Evolutionary conservation across 1,140 invertebrate genomes (phyloP).

Genomic region (Bombus pyrosoma): DNA sequence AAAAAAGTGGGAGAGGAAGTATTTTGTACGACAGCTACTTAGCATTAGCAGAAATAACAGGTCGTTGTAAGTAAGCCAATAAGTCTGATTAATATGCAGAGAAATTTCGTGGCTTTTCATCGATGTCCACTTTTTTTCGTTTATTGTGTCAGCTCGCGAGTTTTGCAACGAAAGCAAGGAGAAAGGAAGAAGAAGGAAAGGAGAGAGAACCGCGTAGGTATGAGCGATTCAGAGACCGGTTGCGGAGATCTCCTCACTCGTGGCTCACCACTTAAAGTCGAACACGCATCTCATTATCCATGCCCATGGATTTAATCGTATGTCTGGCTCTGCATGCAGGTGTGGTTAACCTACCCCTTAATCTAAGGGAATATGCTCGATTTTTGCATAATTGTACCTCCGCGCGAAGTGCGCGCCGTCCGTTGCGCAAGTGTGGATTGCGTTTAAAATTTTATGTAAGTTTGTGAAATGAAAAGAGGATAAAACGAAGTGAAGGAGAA

Average conservation of each 20-base stretch:
- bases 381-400: constrained; percentile 79
- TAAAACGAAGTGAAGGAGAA: no score
- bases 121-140: neutral
- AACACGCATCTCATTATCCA: constrained; percentile 70
- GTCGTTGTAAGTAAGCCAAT: neutral
- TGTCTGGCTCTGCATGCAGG: constrained; percentile 70
- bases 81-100: neutral
- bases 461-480: neutral
- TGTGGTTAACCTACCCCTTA: constrained; percentile 76
- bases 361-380: constrained; percentile 74
- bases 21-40: neutral
- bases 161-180: neutral
- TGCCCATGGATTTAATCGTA: constrained; percentile 66
- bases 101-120: constrained; percentile 24
- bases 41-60: constrained; percentile 21
- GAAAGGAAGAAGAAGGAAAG: neutral
- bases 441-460: constrained; percentile 17
- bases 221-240: constrained; percentile 48
- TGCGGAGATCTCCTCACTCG: constrained; percentile 43
- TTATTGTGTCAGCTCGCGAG: no score
- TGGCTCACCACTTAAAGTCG: constrained; percentile 63
- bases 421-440: constrained; percentile 24
- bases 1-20: neutral
- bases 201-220: neutral
- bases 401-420: constrained; percentile 27